Conservation (phyloP, 1,140 invertebrate species). For the Diuraphis noxia region DNA sequence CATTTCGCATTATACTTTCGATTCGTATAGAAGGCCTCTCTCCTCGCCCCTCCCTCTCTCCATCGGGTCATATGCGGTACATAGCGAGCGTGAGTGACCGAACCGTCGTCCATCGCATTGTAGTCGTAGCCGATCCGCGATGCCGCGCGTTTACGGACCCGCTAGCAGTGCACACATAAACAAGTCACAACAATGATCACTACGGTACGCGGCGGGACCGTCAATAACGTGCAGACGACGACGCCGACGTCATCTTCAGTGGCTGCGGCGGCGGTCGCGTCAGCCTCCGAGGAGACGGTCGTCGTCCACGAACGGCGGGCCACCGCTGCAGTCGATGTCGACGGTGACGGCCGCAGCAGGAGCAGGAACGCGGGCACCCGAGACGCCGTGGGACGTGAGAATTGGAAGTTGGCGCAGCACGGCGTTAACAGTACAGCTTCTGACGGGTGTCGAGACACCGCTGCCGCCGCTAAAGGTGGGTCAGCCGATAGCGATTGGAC, state of each 20-base stretch:
- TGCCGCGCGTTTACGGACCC: background rate
- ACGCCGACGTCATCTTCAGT: too few relatives aligned
- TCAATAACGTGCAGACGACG: background rate
- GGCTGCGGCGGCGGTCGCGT: too few relatives aligned
- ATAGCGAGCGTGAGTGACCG: background rate
- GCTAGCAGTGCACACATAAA: background rate
- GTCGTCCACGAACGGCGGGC: background rate
- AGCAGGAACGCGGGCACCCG: background rate
- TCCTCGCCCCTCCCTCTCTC: background rate
- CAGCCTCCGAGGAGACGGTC: background rate
- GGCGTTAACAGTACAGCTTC: background rate
- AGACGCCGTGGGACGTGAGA: conserved; percentile 32
- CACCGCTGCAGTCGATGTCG: background rate
- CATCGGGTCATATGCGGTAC: background rate
- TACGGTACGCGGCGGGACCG: background rate
- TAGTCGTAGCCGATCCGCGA: background rate
- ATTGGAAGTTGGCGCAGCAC: conserved; percentile 40
- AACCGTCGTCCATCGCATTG: background rate
- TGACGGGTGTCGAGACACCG: background rate
- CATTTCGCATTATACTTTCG: background rate
- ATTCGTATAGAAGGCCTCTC: background rate
- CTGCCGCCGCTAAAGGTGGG: background rate
- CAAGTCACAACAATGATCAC: background rate
- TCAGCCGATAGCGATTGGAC: conserved; percentile 8
- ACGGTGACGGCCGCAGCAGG: background rate